phyloP scores from a whole-genome alignment of 2,113 vertebrate species.

The Halcyon malimbica region DNA sequence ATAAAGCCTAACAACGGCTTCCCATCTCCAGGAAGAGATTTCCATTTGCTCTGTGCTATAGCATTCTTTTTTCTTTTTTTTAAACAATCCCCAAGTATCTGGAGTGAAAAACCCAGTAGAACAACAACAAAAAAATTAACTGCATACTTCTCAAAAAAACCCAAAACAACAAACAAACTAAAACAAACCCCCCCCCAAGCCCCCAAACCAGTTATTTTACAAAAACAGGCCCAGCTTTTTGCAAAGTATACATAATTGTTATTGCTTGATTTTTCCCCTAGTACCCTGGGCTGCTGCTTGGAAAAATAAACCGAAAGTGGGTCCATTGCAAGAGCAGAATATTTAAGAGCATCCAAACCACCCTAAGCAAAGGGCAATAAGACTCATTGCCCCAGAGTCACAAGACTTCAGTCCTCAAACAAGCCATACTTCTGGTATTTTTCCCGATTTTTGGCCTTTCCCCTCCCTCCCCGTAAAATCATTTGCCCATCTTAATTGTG shows the following conservation, averaged over 20 bases:
- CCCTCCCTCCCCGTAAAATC: neutral
- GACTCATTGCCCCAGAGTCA: rapidly evolving
- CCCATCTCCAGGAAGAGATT: neutral
- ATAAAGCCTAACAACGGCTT: neutral
- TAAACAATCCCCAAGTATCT: neutral
- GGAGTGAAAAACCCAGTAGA: neutral
- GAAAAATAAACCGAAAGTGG: too few relatives aligned
- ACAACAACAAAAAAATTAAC: neutral
- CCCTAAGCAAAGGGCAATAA: neutral
- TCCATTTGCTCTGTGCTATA: neutral
- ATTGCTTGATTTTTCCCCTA: neutral
- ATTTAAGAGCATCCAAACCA: neutral
- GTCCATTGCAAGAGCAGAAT: too few relatives aligned
- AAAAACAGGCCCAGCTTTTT: neutral
- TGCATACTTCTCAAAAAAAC: neutral
- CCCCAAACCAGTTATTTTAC: neutral
- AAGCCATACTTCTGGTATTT: rapidly evolving
- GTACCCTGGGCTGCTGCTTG: too few relatives aligned
- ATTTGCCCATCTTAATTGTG: neutral
- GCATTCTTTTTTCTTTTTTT: neutral
- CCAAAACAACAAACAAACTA: too few relatives aligned
- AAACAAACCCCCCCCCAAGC: too few relatives aligned
- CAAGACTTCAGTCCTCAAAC: neutral
- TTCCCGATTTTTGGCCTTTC: neutral
- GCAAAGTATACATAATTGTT: neutral